Evolutionary conservation across 2,797 vertebrate genomes (phyloP), one percentile per base, ranked within the genome.

Genomic region (Gambelia wislizenii): DNA sequence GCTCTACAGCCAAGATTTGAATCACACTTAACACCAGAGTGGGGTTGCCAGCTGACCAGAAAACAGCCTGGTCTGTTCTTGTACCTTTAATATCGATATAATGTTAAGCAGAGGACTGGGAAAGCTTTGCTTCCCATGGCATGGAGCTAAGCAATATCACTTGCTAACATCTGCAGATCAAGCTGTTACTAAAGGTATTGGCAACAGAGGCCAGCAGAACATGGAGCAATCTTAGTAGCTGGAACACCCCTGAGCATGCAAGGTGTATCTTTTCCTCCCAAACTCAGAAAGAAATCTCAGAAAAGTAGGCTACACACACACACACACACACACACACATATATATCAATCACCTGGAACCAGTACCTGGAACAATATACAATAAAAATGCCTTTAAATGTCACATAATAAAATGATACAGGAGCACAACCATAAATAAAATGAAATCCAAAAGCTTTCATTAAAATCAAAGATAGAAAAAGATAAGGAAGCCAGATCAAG

Each of bases 201-300:
- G 33, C 25, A 56, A 49, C 12, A 84, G 13, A 20, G 69, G 2
- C 22, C 20, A 30, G 25, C 14, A 8, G 33, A 59, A 56, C 22
- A 81, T 54, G 13, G 49, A 42, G 30, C 39, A 87, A 64, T 3
- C 33, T 4, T 56, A 47, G 39, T 20, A 47, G 36, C 47, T 80
- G 42, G 25, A 80, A 70, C 10, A 56, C n/a, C 33, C n/a, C 47
- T 64, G 59, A 67, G 13, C n/a, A 3, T 67, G n/a, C 75, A 67
- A 52, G 49, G 44, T n/a, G 12, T 47, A 20, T 44, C 56, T 77
- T 78, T 96, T 95, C 95, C 93, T 95, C 92, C 87, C 1, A 69
- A 95, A n/a, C n/a, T n/a, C n/a, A n/a, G n/a, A 94, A 94, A 93
- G 20, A 86, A 42, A 47, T 10, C 6, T 6, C 49, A 36, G 18